Base-by-base conservation (phyloP, 1,140 invertebrate genomes). In the Matsumurasca onukii region DNA sequence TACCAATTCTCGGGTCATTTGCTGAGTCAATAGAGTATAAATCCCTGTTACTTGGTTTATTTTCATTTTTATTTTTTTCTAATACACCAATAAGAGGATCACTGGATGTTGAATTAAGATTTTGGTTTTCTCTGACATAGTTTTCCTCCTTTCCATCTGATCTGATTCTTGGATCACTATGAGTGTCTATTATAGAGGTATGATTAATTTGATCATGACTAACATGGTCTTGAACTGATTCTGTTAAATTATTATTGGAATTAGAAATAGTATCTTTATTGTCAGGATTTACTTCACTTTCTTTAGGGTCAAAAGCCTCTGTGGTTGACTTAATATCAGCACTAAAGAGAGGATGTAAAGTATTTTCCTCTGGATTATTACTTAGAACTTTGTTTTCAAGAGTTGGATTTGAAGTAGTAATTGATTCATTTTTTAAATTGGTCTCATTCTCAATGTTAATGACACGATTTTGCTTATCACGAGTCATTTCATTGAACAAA, bases 1-100 rank as follows among this genome's bases (percentile, higher is more conserved):
- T 5, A 59, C 55, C 55, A 27, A 59, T 59, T 59, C 55, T 59
- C 3, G 55, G 55, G 25, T 59, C 55, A 27, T 59, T 27, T 5
- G 25, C 30, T 59, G 25, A n/a, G n/a, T n/a, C n/a, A n/a, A n/a
- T n/a, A n/a, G n/a, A n/a, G n/a, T 25, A 5, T 59, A 13, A 5
- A 59, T 39, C 5, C 34, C 34, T 5, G 5, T 39, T 17, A 9
- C 34, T 39, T 39, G 5, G 25, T 59, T 25, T 12, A 29, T n/a
- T 59, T 59, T 59, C 55, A 27, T 59, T 29, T 25, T 29, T 27
- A 27, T 22, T 27, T 9, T 27, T 27, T 59, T 2, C 55, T 29
- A 59, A 27, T 3, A 59, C 55, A 25, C 25, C 25, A 27, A 59
- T 59, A 5, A 22, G 22, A 3, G 55, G 55, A 24, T 59, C 55